phyloP scores from a whole-genome alignment of 2,797 vertebrate genomes.

The Poecilia wingei region DNA sequence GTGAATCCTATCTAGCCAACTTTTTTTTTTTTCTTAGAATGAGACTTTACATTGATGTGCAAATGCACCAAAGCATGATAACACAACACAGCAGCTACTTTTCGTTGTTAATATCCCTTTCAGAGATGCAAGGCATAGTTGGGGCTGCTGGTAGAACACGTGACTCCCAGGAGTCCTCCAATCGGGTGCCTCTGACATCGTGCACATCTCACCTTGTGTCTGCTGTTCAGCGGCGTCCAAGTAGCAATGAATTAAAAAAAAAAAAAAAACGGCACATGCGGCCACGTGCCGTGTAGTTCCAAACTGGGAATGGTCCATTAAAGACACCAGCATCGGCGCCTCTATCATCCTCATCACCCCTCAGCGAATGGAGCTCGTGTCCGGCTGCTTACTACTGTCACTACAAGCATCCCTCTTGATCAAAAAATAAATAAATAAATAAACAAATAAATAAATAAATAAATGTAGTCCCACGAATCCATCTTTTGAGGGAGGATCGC shows the following conservation, averaged over 20 bases:
- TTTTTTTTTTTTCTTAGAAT: slow-evolving; percentile 33
- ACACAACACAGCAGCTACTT: not conserved
- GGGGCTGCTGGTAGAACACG: slow-evolving; percentile 69
- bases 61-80: slow-evolving; percentile 4
- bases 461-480: slow-evolving; percentile 48
- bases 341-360: slow-evolving; percentile 38
- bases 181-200: slow-evolving; percentile 68
- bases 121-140: slow-evolving; percentile 27
- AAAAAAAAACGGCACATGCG: slow-evolving; percentile 5
- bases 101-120: too few species aligned
- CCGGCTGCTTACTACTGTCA: slow-evolving; percentile 63
- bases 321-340: slow-evolving; percentile 36
- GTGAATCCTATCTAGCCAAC: slow-evolving; percentile 10
- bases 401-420: slow-evolving; percentile 46
- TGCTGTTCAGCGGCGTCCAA: slow-evolving; percentile 58
- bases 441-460: not conserved
- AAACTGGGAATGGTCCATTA: slow-evolving; percentile 12
- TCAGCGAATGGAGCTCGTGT: slow-evolving; percentile 68
- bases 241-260: slow-evolving; percentile 35
- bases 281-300: slow-evolving; percentile 4
- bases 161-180: slow-evolving; percentile 76
- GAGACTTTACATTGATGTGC: slow-evolving; percentile 14
- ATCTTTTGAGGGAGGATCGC: slow-evolving; percentile 3
- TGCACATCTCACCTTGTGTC: slow-evolving; percentile 54
- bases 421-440: not conserved